Evolutionary conservation across 2,888 invertebrate genomes (phyloP).

Genomic region (Nasonia oneida): DNA sequence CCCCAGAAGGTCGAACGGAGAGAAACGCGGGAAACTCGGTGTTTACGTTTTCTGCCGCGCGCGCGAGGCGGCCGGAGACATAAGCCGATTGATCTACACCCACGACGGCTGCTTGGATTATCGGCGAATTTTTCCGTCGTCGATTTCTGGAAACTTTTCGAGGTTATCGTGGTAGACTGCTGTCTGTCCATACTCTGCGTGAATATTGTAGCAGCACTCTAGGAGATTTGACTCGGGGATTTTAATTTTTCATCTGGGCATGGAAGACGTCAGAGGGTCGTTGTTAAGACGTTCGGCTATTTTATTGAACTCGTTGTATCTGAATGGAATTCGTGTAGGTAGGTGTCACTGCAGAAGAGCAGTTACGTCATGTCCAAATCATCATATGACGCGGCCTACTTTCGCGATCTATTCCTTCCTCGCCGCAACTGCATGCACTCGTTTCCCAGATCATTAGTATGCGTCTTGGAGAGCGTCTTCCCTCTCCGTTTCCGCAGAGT

Average conservation of each 20-base stretch:
- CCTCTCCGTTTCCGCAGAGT: neutral
- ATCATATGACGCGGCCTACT: no score
- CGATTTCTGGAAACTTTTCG: no score
- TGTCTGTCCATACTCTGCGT: neutral
- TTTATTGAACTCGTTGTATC: no score
- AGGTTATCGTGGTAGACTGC: neutral
- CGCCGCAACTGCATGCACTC: neutral
- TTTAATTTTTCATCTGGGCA: neutral
- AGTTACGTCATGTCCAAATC: no score
- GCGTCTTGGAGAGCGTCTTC: neutral
- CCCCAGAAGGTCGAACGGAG: neutral
- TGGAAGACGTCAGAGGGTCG: neutral
- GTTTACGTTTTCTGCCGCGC: conserved; percentile 36
- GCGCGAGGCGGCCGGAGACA: neutral
- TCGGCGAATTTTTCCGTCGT: neutral
- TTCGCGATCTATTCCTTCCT: neutral
- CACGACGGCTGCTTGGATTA: neutral
- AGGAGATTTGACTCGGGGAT: neutral
- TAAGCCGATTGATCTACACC: neutral
- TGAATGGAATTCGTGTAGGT: no score
- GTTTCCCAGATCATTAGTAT: neutral
- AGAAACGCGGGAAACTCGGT: conserved; percentile 58
- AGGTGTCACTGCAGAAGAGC: no score
- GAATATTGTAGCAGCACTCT: neutral
- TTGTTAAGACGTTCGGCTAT: no score